Evolutionary conservation across 2,888 invertebrate genomes (phyloP).

Genomic region (Pseudococcus viburni): DNA sequence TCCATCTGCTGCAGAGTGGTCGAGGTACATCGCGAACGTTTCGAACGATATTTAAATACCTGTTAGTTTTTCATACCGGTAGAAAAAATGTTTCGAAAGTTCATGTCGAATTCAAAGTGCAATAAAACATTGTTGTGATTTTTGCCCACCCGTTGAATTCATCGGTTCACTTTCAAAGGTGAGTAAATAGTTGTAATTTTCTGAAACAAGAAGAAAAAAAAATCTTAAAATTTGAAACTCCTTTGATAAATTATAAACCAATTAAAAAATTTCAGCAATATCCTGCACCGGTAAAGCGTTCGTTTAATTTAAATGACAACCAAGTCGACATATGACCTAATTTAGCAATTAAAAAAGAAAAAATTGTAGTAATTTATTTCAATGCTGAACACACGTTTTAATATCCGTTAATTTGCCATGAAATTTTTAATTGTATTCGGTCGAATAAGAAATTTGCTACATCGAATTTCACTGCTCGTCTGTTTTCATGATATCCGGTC

Average conservation of each 20-base stretch:
- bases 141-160: background rate
- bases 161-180: background rate
- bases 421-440: conserved; percentile 27
- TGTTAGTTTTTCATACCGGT: background rate
- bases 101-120: background rate
- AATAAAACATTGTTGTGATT: background rate
- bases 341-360: conserved; percentile 38
- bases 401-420: background rate
- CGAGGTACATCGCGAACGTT: background rate
- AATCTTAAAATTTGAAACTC: background rate
- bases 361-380: conserved; percentile 43
- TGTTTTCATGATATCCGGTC: background rate
- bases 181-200: background rate
- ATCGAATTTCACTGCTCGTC: background rate
- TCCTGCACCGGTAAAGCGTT: conserved; percentile 3
- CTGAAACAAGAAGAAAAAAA: background rate
- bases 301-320: conserved; percentile 4
- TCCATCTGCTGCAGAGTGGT: background rate
- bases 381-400: conserved; percentile 1
- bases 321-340: conserved; percentile 23
- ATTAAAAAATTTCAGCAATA: conserved; percentile 45
- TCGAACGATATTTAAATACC: background rate
- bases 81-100: conserved; percentile 18
- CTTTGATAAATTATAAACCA: background rate
- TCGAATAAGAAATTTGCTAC: background rate